Conservation (phyloP, 2,113 vertebrate species). For the Prunella fulvescens region DNA sequence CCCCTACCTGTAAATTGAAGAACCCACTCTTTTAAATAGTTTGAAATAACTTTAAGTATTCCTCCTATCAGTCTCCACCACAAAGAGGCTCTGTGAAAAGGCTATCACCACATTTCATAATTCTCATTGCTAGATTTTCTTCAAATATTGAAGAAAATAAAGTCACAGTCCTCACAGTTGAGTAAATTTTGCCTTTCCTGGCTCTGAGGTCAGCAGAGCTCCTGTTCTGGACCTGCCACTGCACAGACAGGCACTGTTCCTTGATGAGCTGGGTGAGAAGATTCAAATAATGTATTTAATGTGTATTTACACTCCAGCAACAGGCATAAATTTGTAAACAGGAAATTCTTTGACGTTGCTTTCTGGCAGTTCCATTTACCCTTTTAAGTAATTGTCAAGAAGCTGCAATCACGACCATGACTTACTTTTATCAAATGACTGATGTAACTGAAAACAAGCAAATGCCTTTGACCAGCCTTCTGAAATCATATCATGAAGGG, state of each 20-base stretch:
- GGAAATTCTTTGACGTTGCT: background rate
- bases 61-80: background rate
- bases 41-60: background rate
- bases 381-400: background rate
- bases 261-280: background rate
- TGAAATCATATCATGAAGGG: background rate
- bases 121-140: background rate
- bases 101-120: background rate
- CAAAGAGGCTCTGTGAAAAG: background rate
- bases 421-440: background rate
- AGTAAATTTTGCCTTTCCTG: background rate
- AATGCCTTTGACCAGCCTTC: background rate
- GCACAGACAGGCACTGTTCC: background rate
- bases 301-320: background rate
- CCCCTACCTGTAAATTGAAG: background rate
- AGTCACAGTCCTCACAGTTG: background rate
- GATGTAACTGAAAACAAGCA: background rate
- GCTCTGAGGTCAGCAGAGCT: background rate
- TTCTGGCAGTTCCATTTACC: background rate
- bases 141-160: background rate
- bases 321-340: background rate
- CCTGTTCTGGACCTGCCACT: background rate
- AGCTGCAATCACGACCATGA: background rate
- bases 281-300: background rate
- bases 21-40: background rate